Evolutionary conservation across 2,888 invertebrate species (phyloP), one percentile per base, ranked within the genome.

Genomic region (Mylabris sibirica): DNA sequence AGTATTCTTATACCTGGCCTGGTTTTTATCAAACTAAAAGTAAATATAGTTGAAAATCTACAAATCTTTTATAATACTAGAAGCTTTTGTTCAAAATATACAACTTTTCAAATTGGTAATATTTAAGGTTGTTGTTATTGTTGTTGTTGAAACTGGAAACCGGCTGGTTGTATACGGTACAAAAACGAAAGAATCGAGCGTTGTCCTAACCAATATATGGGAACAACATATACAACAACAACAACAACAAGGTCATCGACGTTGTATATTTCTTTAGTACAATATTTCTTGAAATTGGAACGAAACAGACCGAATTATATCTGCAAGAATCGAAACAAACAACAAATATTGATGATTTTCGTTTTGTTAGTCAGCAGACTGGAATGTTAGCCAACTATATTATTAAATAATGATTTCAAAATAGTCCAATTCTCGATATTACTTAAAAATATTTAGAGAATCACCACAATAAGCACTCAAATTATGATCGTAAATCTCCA

Each of bases 91-190:
- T 57, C 24, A 49, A 49, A 49, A 49, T 11, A 11, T 44, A 24
- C 53, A 26, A 57, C 57, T 57, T 57, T 57, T 57, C 26, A 57
- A 57, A 26, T 57, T 57, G 57, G 57, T 57, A 57, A 57, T 57
- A 14, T 26, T n/a, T 57, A 24, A 57, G 14, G 57, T n/a, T 57
- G 57, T 57, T 57, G 57, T 30, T n/a, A n/a, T n/a, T n/a, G n/a
- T n/a, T n/a, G n/a, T n/a, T n/a, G 30, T 30, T 30, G 35, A n/a
- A 57, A 57, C 57, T 57, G n/a, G 14, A 57, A 57, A 57, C 57
- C 57, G 57, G 26, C 57, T 57, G 57, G 57, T n/a, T n/a, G n/a
- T 57, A n/a, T 41, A 30, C 30, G 30, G 38, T 4, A 17, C n/a
- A 26, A 57, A 26, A 24, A 26, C 24, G 26, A 49, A 22, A 57